Base-by-base conservation (phyloP, 2,113 vertebrate species). In the Phalacrocorax carbo region DNA sequence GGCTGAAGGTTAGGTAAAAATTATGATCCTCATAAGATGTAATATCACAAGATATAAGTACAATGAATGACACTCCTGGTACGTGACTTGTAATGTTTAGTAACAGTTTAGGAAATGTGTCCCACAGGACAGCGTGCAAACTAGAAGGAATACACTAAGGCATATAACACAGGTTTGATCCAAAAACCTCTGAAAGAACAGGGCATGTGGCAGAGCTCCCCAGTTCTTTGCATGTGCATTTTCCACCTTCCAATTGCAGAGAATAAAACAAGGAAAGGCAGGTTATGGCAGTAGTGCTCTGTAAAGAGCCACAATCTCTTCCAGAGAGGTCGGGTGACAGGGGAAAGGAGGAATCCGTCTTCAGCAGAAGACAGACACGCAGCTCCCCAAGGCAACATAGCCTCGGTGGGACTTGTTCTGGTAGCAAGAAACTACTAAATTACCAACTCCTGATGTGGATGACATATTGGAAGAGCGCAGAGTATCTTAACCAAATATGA, bases 401-500 rank as follows among this genome's bases (percentile, higher is more conserved):
- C 61, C 38, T 93, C 11, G 3, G 29, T 13, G 36, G 58, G 49
- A 62, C 57, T 83, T 88, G 60, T 76, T 68, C 44, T 85, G n/a
- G 21, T 68, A 64, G 73, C 1, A 1, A 78, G 55, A 69, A 94
- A 93, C 66, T 40, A 57, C 77, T 72, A 55, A 75, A 57, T 75
- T 70, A 70, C 60, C 65, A 79, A 1, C 20, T 7, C 13, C 32
- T 78, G 6, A 10, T 26, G 20, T 64, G 36, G 69, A 84, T 27
- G 26, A 93, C 55, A 42, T 42, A 62, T 1, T 54, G 60, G 51
- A 91, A 81, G 38, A 77, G 44, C 0, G 0, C 42, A 58, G 64
- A 61, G 51, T 15, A 86, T 54, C 54, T 46, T 10, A 32, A 77
- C 81, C 91, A 96, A 94, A 82, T 20, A 64, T 40, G 65, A 89